phyloP scores from a whole-genome alignment of 2,888 invertebrate species.

The Vesta saturnalis region DNA sequence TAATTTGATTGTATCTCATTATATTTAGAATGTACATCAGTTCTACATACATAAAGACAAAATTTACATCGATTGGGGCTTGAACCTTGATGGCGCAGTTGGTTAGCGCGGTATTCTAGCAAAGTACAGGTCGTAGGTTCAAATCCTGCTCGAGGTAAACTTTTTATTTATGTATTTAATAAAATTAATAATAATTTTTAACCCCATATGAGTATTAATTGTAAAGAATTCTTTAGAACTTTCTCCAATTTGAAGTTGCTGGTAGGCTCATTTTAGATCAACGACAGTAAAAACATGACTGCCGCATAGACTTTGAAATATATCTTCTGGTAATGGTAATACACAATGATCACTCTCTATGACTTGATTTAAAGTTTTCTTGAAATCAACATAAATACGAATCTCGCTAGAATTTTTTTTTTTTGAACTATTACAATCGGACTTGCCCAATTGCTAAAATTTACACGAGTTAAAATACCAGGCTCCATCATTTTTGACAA shows the following conservation, averaged over 20 bases:
- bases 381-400: constrained; percentile 51
- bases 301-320: constrained; percentile 47
- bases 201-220: constrained; percentile 49
- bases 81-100: no score
- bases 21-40: no score
- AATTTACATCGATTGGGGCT: no score
- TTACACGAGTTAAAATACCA: no score
- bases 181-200: no score
- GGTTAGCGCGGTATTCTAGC: no score
- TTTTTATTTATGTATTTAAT: no score
- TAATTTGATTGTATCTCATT: no score
- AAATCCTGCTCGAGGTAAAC: no score
- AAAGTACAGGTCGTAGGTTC: no score
- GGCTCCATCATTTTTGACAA: no score
- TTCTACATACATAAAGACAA: no score
- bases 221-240: constrained; percentile 44
- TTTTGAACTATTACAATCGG: constrained; percentile 50
- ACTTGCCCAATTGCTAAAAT: constrained; percentile 43
- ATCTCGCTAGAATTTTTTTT: constrained; percentile 36
- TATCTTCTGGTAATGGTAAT: constrained; percentile 50
- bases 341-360: constrained; percentile 48
- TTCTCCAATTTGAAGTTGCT: constrained; percentile 46
- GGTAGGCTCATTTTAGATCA: constrained; percentile 49
- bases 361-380: constrained; percentile 47
- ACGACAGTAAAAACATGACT: constrained; percentile 45